Percentiles rank a stretch among this genome's conserved stretches.
phyloP scores from a whole-genome alignment of 1,140 invertebrate genomes.

The Coptotermes formosanus region DNA sequence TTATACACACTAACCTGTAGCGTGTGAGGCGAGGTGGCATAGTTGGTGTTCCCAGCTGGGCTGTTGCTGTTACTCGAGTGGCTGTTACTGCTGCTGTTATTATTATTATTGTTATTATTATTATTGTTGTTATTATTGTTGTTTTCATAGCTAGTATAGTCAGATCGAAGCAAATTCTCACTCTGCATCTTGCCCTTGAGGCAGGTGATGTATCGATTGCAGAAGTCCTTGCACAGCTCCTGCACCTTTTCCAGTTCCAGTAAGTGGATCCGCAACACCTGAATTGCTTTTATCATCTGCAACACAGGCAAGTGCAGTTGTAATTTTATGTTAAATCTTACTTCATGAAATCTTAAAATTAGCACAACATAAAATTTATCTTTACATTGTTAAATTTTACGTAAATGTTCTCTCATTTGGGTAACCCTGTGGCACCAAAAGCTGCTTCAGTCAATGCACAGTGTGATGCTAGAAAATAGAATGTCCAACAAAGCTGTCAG shows the following conservation, averaged over 20 bases:
- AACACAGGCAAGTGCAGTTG: slow-evolving; percentile 38
- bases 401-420: background rate
- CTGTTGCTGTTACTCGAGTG: slow-evolving; percentile 57
- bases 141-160: slow-evolving; percentile 55
- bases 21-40: slow-evolving; percentile 34
- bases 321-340: background rate
- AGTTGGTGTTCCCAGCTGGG: slow-evolving; percentile 42
- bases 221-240: slow-evolving; percentile 96
- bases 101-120: slow-evolving; percentile 33
- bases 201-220: slow-evolving; percentile 92
- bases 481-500: no score
- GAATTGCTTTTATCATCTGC: slow-evolving; percentile 96
- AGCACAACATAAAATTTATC: background rate
- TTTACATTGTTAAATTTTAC: background rate
- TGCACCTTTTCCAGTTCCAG: slow-evolving; percentile 95
- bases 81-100: slow-evolving; percentile 55
- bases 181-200: slow-evolving; percentile 97
- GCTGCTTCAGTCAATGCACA: background rate
- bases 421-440: no score
- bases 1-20: slow-evolving; percentile 35
- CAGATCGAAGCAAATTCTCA: slow-evolving; percentile 80
- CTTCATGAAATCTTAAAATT: background rate
- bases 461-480: no score
- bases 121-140: slow-evolving; percentile 47
- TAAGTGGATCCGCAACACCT: slow-evolving; percentile 94